Evolutionary conservation across 2,113 vertebrate genomes (phyloP), one percentile per base, ranked within the genome.

Genomic region (Herpetotheres cachinnans): DNA sequence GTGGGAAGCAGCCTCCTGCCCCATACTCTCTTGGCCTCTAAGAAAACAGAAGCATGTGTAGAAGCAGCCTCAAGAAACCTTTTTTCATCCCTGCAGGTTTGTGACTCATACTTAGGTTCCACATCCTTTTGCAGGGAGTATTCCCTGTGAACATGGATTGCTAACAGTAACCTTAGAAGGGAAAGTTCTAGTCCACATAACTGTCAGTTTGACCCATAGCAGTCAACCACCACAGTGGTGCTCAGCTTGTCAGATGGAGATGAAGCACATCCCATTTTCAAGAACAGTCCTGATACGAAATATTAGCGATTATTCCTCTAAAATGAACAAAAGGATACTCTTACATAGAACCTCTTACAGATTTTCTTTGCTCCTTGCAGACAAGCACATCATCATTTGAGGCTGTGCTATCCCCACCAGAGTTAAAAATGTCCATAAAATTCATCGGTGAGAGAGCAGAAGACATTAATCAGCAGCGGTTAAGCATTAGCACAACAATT

Each of bases 401-500:
- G 34, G 66, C 69, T 82, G 55, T 81, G 49, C 78, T 79, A 78
- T 89, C 81, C 69, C 69, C 62, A 61, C 10, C 80, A 82, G 72
- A 81, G 21, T 81, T 70, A 84, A 67, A 84, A 95, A 92, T 83
- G 30, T 86, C 67, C 85, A 84, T 84, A 93, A 93, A 96, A 87
- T 88, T 85, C 74, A 82, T 66, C 6, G 27, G 26, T 9, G 42
- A 82, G 50, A 62, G 46, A 87, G 59, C 29, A 63, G 49, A 72
- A 59, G 63, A 55, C 82, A 46, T 56, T 73, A 85, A 86, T 86
- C 82, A 88, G 40, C 69, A 90, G 58, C 55, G 47, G 63, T 74
- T 90, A 65, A 73, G 58, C 46, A 66, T 19, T n/a, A 85, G 27
- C 71, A 55, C 46, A 55, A 81, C 6, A 36, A 85, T 96, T 92